Percentiles rank a stretch among this genome's conserved stretches.
Evolutionary conservation across 2,113 vertebrate species (phyloP).

Genomic region (Tachycineta bicolor): DNA sequence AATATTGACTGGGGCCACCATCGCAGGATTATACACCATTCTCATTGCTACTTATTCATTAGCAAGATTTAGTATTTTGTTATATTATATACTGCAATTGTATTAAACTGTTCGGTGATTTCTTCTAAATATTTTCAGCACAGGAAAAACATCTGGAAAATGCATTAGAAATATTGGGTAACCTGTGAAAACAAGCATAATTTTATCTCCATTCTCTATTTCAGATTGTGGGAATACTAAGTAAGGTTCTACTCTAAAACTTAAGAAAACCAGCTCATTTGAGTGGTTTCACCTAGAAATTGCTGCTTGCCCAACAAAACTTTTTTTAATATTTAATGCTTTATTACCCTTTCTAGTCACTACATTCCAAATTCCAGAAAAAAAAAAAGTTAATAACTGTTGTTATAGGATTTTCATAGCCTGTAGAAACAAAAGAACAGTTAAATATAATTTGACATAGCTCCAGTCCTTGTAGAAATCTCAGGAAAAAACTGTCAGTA

Average conservation of each 20-base stretch:
- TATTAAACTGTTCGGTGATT: not conserved
- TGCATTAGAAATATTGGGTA: not conserved
- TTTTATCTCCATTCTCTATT: not conserved
- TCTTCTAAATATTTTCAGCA: not conserved
- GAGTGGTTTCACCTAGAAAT: not conserved
- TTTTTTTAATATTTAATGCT: not conserved
- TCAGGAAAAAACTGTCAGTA: not conserved
- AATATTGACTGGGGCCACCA: accelerated
- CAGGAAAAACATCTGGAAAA: not conserved
- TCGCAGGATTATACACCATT: not conserved
- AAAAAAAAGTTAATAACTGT: not conserved
- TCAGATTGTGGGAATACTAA: not conserved
- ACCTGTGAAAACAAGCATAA: not conserved
- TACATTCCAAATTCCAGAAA: not conserved
- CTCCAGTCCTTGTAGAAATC: not conserved
- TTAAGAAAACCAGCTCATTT: not conserved
- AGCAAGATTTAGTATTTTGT: not conserved
- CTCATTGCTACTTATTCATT: not conserved
- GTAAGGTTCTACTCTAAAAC: not conserved
- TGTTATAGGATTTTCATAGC: not conserved
- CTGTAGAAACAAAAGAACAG: not conserved
- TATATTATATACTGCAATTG: not conserved
- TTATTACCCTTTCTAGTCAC: not conserved
- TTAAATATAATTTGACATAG: not conserved
- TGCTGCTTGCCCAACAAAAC: not conserved